Evolutionary conservation across 2,888 invertebrate genomes (phyloP).

Genomic region (Hirtodrosophila confusa): DNA sequence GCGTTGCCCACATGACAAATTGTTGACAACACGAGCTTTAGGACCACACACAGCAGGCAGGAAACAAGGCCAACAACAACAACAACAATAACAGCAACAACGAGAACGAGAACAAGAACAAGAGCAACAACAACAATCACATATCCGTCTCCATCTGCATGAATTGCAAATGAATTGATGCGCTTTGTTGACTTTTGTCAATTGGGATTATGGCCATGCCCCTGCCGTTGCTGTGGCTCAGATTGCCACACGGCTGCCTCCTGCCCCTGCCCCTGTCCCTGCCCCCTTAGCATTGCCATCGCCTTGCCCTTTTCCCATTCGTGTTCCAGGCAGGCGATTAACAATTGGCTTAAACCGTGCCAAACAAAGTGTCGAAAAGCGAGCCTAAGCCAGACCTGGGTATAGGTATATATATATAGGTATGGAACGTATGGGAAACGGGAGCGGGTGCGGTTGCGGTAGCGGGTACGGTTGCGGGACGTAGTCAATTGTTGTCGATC

Average conservation of each 20-base stretch:
- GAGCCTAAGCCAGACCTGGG: conserved; percentile 69
- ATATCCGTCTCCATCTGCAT: conserved; percentile 59
- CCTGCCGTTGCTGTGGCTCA: conserved; percentile 8
- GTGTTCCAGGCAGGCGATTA: conserved; percentile 48
- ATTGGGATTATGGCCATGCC: conserved; percentile 76
- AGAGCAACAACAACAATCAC: conserved; percentile 11
- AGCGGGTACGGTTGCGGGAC: not conserved
- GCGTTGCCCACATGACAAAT: conserved; percentile 62
- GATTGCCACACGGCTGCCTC: not conserved
- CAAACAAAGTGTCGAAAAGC: conserved; percentile 80
- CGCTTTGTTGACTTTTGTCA: conserved; percentile 82
- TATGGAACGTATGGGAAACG: conserved; percentile 12
- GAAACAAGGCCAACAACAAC: conserved; percentile 40
- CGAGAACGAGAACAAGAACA: conserved; percentile 6
- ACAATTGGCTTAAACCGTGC: conserved; percentile 79
- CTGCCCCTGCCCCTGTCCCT: conserved; percentile 2
- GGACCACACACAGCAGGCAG: conserved; percentile 55
- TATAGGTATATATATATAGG: conserved; percentile 38
- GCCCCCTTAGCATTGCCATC: not conserved
- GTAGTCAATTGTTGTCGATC: conserved; percentile 29
- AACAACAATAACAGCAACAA: conserved; percentile 11
- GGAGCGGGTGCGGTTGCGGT: conserved; percentile 2
- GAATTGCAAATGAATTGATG: conserved; percentile 80
- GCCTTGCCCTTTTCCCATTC: conserved; percentile 1
- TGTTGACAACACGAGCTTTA: conserved; percentile 65